Evolutionary conservation across 2,888 invertebrate genomes (phyloP).

Genomic region (Tenthredo livida): DNA sequence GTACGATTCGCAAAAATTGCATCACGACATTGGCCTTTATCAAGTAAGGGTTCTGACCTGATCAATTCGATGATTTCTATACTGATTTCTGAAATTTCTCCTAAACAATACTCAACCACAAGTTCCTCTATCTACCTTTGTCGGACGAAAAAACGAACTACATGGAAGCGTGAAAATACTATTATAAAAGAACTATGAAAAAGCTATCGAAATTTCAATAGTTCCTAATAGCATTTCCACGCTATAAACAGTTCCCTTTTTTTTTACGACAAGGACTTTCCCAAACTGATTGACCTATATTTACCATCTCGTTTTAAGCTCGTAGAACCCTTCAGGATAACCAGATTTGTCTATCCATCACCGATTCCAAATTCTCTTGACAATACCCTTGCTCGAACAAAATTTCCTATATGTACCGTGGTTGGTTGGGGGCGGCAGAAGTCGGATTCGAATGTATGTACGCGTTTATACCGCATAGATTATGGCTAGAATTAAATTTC

Average conservation of each 20-base stretch:
- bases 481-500: background rate
- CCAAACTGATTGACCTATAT: background rate
- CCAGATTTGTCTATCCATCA: constrained; percentile 60
- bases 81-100: constrained; percentile 7
- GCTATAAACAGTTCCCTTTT: background rate
- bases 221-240: constrained; percentile 26
- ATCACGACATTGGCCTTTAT: constrained; percentile 70
- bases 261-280: background rate
- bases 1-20: constrained; percentile 65
- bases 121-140: background rate
- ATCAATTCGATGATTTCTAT: background rate
- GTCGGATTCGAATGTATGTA: constrained; percentile 59
- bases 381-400: constrained; percentile 57
- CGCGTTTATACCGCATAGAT: background rate
- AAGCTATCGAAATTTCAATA: background rate
- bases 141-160: background rate
- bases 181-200: background rate
- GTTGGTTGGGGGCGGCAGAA: constrained; percentile 65
- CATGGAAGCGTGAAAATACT: background rate
- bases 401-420: constrained; percentile 59
- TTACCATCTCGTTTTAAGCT: constrained; percentile 58
- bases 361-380: constrained; percentile 60
- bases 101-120: background rate
- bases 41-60: constrained; percentile 66
- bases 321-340: constrained; percentile 61